phyloP scores from a whole-genome alignment of 92 coral and sea anemone species.

The Epizoanthus stellaris region DNA sequence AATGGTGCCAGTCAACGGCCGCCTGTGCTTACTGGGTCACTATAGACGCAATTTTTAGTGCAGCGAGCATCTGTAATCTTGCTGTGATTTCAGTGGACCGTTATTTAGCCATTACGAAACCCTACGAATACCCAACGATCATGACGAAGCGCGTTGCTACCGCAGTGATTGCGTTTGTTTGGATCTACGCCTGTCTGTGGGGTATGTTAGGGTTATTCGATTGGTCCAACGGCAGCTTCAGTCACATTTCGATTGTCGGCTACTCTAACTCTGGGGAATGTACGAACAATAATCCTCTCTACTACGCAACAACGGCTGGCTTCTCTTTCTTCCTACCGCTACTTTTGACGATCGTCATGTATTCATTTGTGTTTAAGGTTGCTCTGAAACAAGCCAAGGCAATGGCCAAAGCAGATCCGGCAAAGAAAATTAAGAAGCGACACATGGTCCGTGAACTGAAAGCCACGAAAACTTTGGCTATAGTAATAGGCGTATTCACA shows the following conservation, averaged over 20 bases:
- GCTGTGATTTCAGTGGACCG: constrained; percentile 96
- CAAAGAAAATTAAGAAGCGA: constrained; percentile 38
- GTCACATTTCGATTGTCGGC: constrained; percentile 5
- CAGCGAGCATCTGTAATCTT: constrained; percentile 91
- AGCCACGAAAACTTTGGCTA: constrained; percentile 94
- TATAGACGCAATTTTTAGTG: constrained; percentile 80
- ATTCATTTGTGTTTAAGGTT: constrained; percentile 52
- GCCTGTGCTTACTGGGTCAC: constrained; percentile 82
- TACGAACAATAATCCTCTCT: constrained; percentile 38
- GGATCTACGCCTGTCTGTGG: constrained; percentile 88
- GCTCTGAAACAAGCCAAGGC: constrained; percentile 67
- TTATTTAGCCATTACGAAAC: constrained; percentile 87
- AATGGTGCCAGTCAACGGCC: constrained; percentile 73
- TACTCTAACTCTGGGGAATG: neutral
- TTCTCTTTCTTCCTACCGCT: constrained; percentile 62
- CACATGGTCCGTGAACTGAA: constrained; percentile 87
- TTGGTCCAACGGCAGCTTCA: constrained; percentile 60
- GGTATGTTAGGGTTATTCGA: constrained; percentile 74
- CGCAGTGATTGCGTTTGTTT: constrained; percentile 76
- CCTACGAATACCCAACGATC: constrained; percentile 78
- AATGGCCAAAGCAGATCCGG: constrained; percentile 59
- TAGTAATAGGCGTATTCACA: constrained; percentile 89
- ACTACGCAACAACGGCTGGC: constrained; percentile 55
- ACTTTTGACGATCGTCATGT: constrained; percentile 48
- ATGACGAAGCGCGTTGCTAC: constrained; percentile 82